Conservation (phyloP, 2,888 invertebrate genomes). For the Schrankia costaestrigalis region DNA sequence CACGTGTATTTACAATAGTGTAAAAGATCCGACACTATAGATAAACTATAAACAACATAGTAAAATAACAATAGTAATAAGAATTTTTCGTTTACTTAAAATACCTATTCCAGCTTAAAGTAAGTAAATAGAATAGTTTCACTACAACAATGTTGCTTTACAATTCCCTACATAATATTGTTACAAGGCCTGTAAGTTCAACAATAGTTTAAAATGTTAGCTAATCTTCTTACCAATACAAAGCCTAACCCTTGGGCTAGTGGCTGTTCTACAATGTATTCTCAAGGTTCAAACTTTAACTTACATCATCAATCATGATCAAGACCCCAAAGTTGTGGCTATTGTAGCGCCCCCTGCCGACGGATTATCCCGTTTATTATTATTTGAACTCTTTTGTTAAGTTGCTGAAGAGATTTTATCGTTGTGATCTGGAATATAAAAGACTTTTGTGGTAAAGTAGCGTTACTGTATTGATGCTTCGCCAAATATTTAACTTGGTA, state of each 20-base stretch:
- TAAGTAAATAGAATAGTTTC: too few species aligned
- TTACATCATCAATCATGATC: conserved; percentile 40
- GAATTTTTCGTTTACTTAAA: too few species aligned
- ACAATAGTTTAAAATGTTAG: background rate
- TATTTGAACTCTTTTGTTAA: conserved; percentile 39
- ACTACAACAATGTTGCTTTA: too few species aligned
- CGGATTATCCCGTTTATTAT: conserved; percentile 39
- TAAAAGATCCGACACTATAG: too few species aligned
- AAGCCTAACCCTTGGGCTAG: conserved; percentile 1
- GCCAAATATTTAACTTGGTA: conserved; percentile 5
- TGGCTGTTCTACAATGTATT: too few species aligned
- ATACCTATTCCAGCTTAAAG: too few species aligned
- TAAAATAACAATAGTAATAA: too few species aligned
- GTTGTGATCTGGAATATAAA: conserved; percentile 14
- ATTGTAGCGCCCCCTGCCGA: conserved; percentile 32
- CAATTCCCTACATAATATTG: too few species aligned
- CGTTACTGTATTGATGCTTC: conserved; percentile 9
- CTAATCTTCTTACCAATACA: background rate
- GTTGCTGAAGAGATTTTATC: conserved; percentile 27
- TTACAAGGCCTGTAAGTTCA: too few species aligned
- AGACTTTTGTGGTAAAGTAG: conserved; percentile 9
- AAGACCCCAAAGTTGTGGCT: conserved; percentile 35
- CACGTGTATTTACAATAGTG: too few species aligned
- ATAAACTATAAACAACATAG: too few species aligned
- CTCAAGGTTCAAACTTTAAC: conserved; percentile 18